Conservation (phyloP, 2,797 vertebrate species). For the Hoplostethus atlanticus region DNA sequence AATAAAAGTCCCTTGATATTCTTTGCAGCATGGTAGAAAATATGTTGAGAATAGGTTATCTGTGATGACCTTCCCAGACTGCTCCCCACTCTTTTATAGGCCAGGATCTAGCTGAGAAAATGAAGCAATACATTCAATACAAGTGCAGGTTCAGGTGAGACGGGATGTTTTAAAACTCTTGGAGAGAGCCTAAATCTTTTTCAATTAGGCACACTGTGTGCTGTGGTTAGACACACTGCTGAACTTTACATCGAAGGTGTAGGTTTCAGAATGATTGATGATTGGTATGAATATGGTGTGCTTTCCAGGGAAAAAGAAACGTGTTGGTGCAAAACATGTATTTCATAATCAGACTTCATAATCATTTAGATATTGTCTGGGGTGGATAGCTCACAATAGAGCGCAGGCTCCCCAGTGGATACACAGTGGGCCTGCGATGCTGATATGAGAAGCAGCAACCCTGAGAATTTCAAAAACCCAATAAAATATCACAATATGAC, state of each 20-base stretch:
- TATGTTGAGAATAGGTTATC: constrained; percentile 25
- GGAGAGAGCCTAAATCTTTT: neutral
- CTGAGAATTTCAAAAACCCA: no score
- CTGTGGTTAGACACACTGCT: neutral
- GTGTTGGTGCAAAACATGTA: no score
- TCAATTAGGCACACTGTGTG: constrained; percentile 15
- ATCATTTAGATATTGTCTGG: neutral
- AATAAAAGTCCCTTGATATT: constrained; percentile 23
- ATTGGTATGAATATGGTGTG: neutral
- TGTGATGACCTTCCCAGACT: constrained; percentile 6
- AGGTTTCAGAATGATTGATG: neutral
- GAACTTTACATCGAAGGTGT: neutral
- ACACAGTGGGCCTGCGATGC: neutral
- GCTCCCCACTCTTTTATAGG: neutral
- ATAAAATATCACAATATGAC: no score
- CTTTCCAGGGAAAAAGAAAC: neutral
- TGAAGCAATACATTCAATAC: constrained; percentile 41
- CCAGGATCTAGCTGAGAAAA: constrained; percentile 19
- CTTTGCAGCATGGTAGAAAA: constrained; percentile 15
- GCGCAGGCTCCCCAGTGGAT: neutral
- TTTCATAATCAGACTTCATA: neutral
- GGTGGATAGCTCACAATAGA: constrained; percentile 13
- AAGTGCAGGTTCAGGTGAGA: constrained; percentile 28
- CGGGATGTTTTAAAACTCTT: constrained; percentile 14
- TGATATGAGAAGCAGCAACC: neutral